Evolutionary conservation across 2,888 invertebrate genomes (phyloP).

Genomic region (Tenodera sinensis): DNA sequence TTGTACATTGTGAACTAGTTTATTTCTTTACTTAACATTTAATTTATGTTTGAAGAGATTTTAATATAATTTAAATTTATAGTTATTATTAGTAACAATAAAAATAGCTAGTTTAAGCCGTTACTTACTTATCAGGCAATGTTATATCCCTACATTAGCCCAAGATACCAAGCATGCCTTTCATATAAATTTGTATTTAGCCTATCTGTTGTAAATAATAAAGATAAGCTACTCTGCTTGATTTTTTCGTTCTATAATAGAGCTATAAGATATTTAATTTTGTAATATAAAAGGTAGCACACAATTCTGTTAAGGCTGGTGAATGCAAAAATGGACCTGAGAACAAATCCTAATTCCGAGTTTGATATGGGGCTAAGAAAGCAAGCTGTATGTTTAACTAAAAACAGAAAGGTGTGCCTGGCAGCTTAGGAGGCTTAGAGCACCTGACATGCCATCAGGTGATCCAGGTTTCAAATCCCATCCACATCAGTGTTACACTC

Average conservation of each 20-base stretch:
- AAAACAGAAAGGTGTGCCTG: slow-evolving; percentile 14
- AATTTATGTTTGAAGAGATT: neutral
- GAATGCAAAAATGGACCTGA: too few relatives aligned
- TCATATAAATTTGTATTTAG: neutral
- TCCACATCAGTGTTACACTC: neutral
- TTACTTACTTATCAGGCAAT: neutral
- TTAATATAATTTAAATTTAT: neutral
- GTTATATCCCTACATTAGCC: neutral
- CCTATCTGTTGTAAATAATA: neutral
- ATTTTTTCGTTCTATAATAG: neutral
- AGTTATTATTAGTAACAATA: neutral
- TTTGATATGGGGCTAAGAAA: too few relatives aligned
- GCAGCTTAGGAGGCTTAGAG: slow-evolving; percentile 6
- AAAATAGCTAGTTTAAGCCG: neutral
- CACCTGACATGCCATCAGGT: slow-evolving; percentile 17
- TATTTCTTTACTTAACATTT: neutral
- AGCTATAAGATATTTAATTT: neutral
- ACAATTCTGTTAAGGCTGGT: neutral
- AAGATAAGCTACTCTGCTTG: neutral
- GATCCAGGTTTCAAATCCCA: slow-evolving; percentile 10
- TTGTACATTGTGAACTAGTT: neutral
- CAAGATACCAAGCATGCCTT: slow-evolving; percentile 17
- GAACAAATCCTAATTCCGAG: too few relatives aligned
- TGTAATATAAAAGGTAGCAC: neutral
- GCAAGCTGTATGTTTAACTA: neutral